phyloP scores from a whole-genome alignment of 2,797 vertebrate species.

The Schizopygopsis pylzovi region DNA sequence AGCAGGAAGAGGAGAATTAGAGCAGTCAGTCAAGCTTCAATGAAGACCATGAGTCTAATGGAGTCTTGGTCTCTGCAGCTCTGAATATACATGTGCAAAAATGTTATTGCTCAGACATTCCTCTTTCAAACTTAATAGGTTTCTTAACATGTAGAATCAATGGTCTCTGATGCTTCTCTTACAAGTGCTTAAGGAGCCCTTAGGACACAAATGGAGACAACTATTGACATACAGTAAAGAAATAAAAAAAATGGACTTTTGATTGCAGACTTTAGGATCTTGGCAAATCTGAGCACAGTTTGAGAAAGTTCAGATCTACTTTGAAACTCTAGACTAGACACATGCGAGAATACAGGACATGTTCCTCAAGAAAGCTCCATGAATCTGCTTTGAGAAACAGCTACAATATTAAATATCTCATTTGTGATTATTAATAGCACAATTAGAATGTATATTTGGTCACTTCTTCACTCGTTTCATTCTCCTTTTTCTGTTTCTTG shows the following conservation, averaged over 20 bases:
- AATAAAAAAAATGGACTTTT: not conserved
- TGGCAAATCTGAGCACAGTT: not conserved
- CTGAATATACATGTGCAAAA: not conserved
- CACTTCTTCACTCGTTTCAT: not conserved
- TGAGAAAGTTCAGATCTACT: not conserved
- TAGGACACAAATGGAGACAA: not conserved
- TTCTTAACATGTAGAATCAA: not conserved
- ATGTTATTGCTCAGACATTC: not conserved
- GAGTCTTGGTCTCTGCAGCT: not conserved
- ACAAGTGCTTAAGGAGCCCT: not conserved
- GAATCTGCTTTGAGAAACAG: not conserved
- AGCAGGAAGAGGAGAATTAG: constrained; percentile 12
- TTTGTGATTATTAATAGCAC: not conserved
- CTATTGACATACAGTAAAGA: not conserved
- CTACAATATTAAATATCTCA: not conserved
- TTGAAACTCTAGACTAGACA: not conserved
- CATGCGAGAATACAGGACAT: not conserved
- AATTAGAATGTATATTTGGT: not conserved
- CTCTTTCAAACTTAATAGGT: not conserved
- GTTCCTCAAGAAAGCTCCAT: not conserved
- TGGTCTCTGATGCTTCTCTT: not conserved
- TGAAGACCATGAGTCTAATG: constrained; percentile 22
- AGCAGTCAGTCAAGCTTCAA: constrained; percentile 10
- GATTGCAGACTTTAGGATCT: not conserved
- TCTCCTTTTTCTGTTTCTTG: not conserved